A percentile compares a stretch with the other conserved stretches of the same genome.
Conservation (phyloP, 1,140 invertebrate species). For the Listronotus bonariensis region DNA sequence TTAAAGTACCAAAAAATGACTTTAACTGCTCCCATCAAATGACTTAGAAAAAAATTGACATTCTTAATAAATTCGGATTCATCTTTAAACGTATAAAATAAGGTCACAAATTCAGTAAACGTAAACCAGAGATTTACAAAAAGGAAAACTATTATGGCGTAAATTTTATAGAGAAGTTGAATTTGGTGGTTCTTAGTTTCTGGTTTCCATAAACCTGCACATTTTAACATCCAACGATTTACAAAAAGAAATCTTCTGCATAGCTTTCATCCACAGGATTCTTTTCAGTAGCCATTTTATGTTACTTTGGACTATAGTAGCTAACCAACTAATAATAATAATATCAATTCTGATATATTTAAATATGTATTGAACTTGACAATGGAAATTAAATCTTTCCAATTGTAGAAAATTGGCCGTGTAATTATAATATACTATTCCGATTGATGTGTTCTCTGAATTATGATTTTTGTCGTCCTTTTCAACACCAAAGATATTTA, state of each 20-base stretch:
- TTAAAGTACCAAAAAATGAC: slow-evolving; percentile 47
- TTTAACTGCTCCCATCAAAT: slow-evolving; percentile 49
- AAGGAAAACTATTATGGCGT: slow-evolving; percentile 43
- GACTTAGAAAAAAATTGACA: slow-evolving; percentile 47
- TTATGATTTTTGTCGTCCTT: no score
- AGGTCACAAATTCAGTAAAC: slow-evolving; percentile 44
- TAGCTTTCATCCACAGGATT: slow-evolving; percentile 32
- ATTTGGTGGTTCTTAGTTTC: slow-evolving; percentile 32
- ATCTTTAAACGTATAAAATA: slow-evolving; percentile 43
- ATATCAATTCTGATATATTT: no score
- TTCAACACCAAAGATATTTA: no score
- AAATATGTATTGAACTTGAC: no score
- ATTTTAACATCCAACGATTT: slow-evolving; percentile 46
- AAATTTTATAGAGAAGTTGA: slow-evolving; percentile 40
- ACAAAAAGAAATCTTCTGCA: slow-evolving; percentile 41
- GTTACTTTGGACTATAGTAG: no score
- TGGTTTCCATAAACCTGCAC: slow-evolving; percentile 47
- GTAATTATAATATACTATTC: no score
- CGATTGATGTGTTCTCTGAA: no score
- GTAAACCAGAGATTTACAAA: slow-evolving; percentile 50
- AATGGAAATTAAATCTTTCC: no score
- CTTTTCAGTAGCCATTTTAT: no score
- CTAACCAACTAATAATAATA: no score
- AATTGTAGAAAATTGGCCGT: no score
- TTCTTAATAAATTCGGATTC: slow-evolving; percentile 47